phyloP scores from a whole-genome alignment of 2,113 vertebrate genomes.

The Corythaeola cristata region DNA sequence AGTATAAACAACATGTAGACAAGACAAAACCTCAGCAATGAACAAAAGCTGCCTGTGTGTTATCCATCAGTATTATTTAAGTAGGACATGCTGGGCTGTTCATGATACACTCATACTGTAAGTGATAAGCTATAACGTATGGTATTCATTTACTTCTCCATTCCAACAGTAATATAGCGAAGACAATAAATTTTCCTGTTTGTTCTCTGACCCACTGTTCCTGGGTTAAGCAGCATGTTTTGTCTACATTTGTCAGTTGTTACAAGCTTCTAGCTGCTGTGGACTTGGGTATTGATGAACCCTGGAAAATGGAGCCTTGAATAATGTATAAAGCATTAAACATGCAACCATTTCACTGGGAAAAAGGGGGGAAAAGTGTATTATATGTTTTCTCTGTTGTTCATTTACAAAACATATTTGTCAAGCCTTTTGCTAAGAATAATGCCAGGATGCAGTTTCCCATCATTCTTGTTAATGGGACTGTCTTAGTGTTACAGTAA shows the following conservation, averaged over 20 bases:
- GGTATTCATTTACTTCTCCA: conserved; percentile 70
- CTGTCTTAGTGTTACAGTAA: conserved; percentile 85
- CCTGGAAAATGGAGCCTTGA: conserved; percentile 76
- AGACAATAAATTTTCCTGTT: conserved; percentile 80
- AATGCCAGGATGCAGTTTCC: conserved; percentile 79
- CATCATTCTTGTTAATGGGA: conserved; percentile 87
- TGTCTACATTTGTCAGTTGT: conserved; percentile 80
- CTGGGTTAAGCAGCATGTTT: conserved; percentile 79
- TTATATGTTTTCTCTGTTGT: conserved; percentile 80
- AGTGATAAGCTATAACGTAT: conserved; percentile 75
- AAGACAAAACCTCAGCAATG: conserved; percentile 65
- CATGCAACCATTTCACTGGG: conserved; percentile 67
- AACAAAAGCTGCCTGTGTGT: conserved; percentile 66
- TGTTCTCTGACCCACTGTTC: conserved; percentile 79
- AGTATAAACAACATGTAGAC: conserved; percentile 34
- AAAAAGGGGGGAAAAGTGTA: conserved; percentile 40
- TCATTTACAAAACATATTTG: conserved; percentile 86
- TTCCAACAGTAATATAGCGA: conserved; percentile 73
- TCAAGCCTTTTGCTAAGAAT: conserved; percentile 84
- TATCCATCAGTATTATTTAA: conserved; percentile 73
- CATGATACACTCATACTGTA: conserved; percentile 62
- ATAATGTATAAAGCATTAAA: conserved; percentile 81
- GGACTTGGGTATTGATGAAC: conserved; percentile 74
- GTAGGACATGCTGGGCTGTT: conserved; percentile 62
- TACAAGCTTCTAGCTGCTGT: conserved; percentile 77